Percentiles rank a stretch among this genome's conserved stretches.
Conservation (phyloP, 1,140 invertebrate species). For the Neodiprion fabricii region DNA sequence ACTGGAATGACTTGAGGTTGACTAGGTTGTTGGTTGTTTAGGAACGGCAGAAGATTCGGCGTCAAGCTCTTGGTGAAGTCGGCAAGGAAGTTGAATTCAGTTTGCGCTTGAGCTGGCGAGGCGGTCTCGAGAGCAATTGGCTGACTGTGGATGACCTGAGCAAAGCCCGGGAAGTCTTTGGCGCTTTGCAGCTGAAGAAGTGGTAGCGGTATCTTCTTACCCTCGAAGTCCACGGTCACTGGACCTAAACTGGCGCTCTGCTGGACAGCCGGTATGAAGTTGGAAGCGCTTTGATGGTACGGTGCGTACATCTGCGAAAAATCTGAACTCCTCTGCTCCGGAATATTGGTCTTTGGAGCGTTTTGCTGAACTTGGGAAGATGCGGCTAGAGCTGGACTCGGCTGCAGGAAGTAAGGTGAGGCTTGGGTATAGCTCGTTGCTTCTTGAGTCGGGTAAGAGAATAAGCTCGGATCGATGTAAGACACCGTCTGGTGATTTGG, state of each 20-base stretch:
- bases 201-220: conserved; percentile 29
- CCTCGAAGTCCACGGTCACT: conserved; percentile 24
- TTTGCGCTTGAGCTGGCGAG: conserved; percentile 32
- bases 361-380: conserved; percentile 1
- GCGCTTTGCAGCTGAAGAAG: conserved; percentile 33
- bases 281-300: conserved; percentile 11
- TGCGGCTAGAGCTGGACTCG: neutral
- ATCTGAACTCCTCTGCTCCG: neutral
- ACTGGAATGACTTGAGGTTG: conserved; percentile 40
- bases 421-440: neutral
- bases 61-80: conserved; percentile 24
- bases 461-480: neutral
- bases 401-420: neutral
- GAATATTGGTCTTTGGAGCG: neutral
- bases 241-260: neutral
- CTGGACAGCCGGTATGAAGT: neutral
- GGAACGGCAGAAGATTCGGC: conserved; percentile 23
- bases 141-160: conserved; percentile 32
- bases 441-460: neutral
- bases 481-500: neutral
- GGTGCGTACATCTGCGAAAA: conserved; percentile 6
- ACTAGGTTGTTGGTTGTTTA: conserved; percentile 24
- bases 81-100: conserved; percentile 31
- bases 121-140: conserved; percentile 34
- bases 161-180: conserved; percentile 25